Evolutionary conservation across 2,797 vertebrate species (phyloP), one percentile per base, ranked within the genome.

Genomic region (Phoebastria nigripes): DNA sequence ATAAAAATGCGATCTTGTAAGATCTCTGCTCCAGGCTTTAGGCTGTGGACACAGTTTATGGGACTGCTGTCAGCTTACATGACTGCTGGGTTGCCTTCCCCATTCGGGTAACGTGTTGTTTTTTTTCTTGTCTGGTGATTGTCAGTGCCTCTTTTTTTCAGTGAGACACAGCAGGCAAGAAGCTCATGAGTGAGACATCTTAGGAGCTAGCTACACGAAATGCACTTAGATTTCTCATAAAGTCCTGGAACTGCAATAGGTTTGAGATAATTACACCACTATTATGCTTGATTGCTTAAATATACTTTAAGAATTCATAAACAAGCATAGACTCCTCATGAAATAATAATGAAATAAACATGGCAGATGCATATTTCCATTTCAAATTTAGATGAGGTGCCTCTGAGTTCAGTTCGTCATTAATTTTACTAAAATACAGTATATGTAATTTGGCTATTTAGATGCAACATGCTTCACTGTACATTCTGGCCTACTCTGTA

Each of bases 241-340:
- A 95, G 90, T 89, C 94, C 88, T 95, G 58, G 58, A 96, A 79
- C 65, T 93, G 95, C 87, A 83, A 87, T 93, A 87, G 82, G 90
- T 92, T 97, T 96, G 90, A 87, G 93, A 96, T 97, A 96, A 97
- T 97, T 97, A 92, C 84, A 95, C 86, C 69, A 72, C 94, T 95
- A 92, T 97, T 96, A 95, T 94, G 88, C 95, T 93, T 95, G 96
- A 95, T 96, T 97, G 94, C 96, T 97, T 96, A 96, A 96, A 96
- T 95, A 96, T 95, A 94, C 94, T 95, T 92, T 97, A 95, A 96
- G 94, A 97, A 96, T 97, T 96, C 95, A 96, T 96, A 94, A 97
- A 95, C 91, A 94, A 97, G 95, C 93, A 62, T 59, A 94, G 95
- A 85, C 39, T 94, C 72, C 89, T 96, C 93, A 92, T 97, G 94